Conservation (phyloP, 2,113 vertebrate species). For the Sylvia atricapilla region DNA sequence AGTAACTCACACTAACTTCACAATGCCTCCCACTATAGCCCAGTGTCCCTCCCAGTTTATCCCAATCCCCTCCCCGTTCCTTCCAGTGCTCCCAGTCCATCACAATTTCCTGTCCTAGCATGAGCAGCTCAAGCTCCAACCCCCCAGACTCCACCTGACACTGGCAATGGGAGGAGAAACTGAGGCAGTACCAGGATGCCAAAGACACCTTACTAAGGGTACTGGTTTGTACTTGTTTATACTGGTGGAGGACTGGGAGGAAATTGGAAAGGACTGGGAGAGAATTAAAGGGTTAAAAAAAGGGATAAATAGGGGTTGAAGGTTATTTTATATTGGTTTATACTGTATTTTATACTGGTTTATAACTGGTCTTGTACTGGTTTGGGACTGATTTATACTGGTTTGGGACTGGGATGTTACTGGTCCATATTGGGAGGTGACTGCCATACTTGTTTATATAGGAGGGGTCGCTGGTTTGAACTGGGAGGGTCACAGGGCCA, state of each 20-base stretch:
- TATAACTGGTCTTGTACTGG: background rate
- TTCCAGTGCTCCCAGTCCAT: background rate
- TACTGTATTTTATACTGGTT: background rate
- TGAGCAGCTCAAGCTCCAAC: background rate
- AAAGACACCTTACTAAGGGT: background rate
- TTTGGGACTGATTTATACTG: background rate
- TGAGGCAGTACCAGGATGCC: background rate
- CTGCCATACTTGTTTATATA: background rate
- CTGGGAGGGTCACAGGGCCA: background rate
- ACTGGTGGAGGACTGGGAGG: too few species aligned
- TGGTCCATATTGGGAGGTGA: background rate
- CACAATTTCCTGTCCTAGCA: background rate
- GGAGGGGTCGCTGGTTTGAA: background rate
- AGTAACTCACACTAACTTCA: background rate
- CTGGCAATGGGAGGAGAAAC: background rate
- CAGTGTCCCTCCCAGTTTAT: background rate
- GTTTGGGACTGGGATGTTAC: background rate
- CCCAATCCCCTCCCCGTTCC: too few species aligned
- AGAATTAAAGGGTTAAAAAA: background rate
- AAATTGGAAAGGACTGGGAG: background rate
- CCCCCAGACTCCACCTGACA: background rate
- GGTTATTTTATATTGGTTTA: background rate
- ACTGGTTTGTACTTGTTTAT: background rate
- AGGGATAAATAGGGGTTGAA: background rate
- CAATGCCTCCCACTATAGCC: background rate